phyloP scores from a whole-genome alignment of 2,888 invertebrate genomes.

The Bursaphelenchus okinawaensis region DNA sequence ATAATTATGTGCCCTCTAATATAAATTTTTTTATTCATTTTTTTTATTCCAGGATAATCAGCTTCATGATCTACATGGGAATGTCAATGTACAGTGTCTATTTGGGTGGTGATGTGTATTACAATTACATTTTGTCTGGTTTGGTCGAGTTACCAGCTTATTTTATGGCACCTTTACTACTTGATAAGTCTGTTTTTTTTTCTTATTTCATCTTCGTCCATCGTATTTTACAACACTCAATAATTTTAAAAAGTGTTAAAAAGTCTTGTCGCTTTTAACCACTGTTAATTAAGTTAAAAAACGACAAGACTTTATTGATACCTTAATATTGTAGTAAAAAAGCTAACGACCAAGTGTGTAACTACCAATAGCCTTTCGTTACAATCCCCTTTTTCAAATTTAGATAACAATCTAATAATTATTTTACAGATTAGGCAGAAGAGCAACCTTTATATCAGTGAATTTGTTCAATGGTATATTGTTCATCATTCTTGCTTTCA shows the following conservation, averaged over 20 bases:
- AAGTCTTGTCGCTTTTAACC: too few species aligned
- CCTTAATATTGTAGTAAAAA: too few species aligned
- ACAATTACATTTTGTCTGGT: conserved; percentile 18
- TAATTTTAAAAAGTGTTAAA: too few species aligned
- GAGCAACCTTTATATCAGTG: conserved; percentile 2
- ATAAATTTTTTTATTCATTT: background rate
- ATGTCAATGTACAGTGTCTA: conserved; percentile 17
- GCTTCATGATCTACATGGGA: conserved; percentile 13
- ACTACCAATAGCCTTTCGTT: too few species aligned
- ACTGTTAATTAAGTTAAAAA: too few species aligned
- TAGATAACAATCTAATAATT: too few species aligned
- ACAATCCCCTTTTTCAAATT: too few species aligned
- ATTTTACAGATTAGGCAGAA: conserved; percentile 18
- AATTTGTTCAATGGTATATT: conserved; percentile 11
- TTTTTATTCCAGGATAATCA: conserved; percentile 17
- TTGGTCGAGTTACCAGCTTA: conserved; percentile 24
- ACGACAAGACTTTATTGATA: too few species aligned
- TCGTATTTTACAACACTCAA: background rate
- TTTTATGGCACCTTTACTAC: conserved; percentile 15
- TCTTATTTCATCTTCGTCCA: background rate
- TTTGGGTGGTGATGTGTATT: conserved; percentile 15
- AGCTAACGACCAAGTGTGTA: too few species aligned
- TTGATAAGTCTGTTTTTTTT: conserved; percentile 11
- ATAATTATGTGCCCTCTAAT: background rate
- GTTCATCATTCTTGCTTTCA: background rate